phyloP scores from a whole-genome alignment of 2,113 vertebrate genomes.

The Phylloscopus whistleri region DNA sequence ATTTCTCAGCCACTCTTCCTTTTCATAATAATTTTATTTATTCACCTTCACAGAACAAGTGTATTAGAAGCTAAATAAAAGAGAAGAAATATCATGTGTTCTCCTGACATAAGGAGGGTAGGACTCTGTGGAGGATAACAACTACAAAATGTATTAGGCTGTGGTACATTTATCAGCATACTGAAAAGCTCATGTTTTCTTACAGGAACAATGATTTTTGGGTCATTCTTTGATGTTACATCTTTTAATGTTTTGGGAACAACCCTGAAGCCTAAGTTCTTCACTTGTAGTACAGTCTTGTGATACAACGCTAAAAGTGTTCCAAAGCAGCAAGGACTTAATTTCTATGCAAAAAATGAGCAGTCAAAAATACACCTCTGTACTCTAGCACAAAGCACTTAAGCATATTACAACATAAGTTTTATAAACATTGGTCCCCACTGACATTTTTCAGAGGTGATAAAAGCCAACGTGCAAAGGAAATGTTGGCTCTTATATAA shows the following conservation, averaged over 20 bases:
- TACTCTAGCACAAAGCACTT: neutral
- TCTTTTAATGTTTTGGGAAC: neutral
- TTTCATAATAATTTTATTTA: neutral
- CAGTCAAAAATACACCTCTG: neutral
- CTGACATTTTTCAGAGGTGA: neutral
- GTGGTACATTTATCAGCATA: neutral
- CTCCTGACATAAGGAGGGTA: neutral
- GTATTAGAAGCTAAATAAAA: neutral
- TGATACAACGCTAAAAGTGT: neutral
- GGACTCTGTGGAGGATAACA: neutral
- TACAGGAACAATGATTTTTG: neutral
- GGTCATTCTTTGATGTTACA: neutral
- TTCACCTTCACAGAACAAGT: neutral
- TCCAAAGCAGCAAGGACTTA: neutral
- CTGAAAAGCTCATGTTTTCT: neutral
- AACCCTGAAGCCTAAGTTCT: neutral
- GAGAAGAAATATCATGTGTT: neutral
- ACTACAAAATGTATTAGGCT: neutral
- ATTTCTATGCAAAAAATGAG: neutral
- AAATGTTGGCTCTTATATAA: neutral
- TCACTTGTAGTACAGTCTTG: neutral
- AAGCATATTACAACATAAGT: neutral
- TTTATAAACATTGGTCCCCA: neutral
- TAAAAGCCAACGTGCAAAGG: neutral
- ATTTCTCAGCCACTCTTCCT: neutral